Evolutionary conservation across 2,113 vertebrate species (phyloP).

Genomic region (Archocentrus centrarchus): DNA sequence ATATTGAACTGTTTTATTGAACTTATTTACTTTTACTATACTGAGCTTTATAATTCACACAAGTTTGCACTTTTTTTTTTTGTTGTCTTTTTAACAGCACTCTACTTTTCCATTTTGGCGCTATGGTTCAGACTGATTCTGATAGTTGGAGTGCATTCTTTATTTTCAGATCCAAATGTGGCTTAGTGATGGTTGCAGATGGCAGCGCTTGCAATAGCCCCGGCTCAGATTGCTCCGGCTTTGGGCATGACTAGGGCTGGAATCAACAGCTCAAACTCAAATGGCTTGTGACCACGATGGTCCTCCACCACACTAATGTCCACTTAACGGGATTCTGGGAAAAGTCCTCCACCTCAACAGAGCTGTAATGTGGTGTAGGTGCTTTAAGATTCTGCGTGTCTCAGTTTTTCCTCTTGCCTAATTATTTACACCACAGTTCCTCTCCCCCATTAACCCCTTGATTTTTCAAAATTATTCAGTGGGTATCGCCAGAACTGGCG

Average conservation of each 20-base stretch:
- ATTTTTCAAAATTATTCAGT: neutral
- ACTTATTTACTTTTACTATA: neutral
- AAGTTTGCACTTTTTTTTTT: neutral
- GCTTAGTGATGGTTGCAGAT: conserved; percentile 8
- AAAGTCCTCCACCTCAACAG: neutral
- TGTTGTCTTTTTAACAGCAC: too few species aligned
- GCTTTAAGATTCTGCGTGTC: conserved; percentile 6
- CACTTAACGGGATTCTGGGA: neutral
- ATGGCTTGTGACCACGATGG: conserved; percentile 6
- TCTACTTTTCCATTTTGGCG: neutral
- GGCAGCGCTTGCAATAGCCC: neutral
- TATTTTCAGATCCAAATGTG: neutral
- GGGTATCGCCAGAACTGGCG: too few species aligned
- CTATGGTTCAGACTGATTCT: neutral
- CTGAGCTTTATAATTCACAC: neutral
- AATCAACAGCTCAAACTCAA: conserved; percentile 11
- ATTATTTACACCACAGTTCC: neutral
- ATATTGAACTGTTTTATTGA: too few species aligned
- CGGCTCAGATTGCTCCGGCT: neutral
- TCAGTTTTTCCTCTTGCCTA: neutral
- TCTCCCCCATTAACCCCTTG: neutral
- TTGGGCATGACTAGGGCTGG: neutral
- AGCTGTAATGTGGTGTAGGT: neutral
- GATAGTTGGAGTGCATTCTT: conserved; percentile 1
- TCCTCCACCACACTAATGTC: neutral